Percentiles rank a stretch among this genome's conserved stretches.
Conservation (phyloP, 2,113 vertebrate species). For the Chunga burmeisteri region DNA sequence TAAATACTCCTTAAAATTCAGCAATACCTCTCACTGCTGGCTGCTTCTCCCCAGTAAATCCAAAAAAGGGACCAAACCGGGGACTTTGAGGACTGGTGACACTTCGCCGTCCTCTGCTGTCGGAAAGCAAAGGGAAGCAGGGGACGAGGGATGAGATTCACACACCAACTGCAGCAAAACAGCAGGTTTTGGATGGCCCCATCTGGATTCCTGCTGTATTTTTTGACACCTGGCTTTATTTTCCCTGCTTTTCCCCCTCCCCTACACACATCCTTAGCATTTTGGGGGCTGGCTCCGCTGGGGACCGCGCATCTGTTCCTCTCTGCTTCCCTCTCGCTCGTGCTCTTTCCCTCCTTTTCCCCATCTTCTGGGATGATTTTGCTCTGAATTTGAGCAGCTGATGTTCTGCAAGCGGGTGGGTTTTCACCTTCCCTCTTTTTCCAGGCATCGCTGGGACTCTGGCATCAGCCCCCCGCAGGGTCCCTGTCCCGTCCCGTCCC, state of each 20-base stretch:
- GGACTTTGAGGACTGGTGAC: not conserved
- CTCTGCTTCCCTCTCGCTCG: not conserved
- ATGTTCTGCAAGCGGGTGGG: accelerated
- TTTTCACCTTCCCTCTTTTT: not conserved
- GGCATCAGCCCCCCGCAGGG: accelerated
- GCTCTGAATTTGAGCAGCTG: not conserved
- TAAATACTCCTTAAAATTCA: not conserved
- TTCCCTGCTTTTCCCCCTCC: not conserved
- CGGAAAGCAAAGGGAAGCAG: not conserved
- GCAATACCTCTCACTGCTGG: accelerated
- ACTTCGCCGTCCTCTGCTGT: not conserved
- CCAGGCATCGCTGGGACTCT: not conserved
- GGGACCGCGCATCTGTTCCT: not conserved
- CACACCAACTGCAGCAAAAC: not conserved
- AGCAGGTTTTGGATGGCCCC: constrained; percentile 26
- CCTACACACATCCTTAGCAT: not conserved
- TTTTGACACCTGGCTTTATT: not conserved
- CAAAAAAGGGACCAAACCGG: not conserved
- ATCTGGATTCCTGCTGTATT: constrained; percentile 51
- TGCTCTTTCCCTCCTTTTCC: not conserved
- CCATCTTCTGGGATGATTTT: not conserved
- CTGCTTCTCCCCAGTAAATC: not conserved
- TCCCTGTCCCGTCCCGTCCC: not conserved
- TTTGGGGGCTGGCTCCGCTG: not conserved
- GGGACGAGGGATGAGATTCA: not conserved